Conservation (phyloP, 1,140 invertebrate genomes). For the Myzus persicae region DNA sequence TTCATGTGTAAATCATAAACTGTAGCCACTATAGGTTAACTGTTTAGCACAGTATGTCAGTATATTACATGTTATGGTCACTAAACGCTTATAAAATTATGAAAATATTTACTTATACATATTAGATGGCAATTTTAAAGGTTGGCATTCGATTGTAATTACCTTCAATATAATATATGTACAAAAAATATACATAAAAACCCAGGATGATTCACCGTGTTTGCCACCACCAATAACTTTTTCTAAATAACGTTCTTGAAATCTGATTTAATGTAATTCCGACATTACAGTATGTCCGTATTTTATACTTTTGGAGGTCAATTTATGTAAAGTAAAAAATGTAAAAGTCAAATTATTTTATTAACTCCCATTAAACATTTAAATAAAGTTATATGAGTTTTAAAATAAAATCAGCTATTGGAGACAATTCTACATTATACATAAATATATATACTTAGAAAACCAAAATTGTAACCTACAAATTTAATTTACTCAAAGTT, state of each 20-base stretch:
- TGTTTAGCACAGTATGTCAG: neutral
- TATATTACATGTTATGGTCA: neutral
- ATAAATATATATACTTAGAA: too few species aligned
- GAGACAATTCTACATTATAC: neutral
- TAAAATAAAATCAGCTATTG: neutral
- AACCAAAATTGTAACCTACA: too few species aligned
- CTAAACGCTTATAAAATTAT: neutral
- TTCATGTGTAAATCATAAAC: too few species aligned
- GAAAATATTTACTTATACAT: neutral
- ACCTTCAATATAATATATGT: neutral
- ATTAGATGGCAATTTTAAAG: neutral
- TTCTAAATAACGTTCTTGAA: neutral
- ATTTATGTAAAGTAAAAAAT: neutral
- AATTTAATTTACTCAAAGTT: too few species aligned
- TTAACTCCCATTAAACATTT: neutral
- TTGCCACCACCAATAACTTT: neutral
- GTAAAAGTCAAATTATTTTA: neutral
- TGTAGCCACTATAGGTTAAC: neutral
- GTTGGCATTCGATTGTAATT: neutral
- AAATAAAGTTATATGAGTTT: neutral
- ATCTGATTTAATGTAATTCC: neutral
- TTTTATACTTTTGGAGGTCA: neutral
- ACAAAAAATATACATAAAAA: neutral
- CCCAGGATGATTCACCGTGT: neutral
- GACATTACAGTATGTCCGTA: neutral